Conservation (phyloP, 2,797 vertebrate genomes). For the Myripristis jacobus region DNA sequence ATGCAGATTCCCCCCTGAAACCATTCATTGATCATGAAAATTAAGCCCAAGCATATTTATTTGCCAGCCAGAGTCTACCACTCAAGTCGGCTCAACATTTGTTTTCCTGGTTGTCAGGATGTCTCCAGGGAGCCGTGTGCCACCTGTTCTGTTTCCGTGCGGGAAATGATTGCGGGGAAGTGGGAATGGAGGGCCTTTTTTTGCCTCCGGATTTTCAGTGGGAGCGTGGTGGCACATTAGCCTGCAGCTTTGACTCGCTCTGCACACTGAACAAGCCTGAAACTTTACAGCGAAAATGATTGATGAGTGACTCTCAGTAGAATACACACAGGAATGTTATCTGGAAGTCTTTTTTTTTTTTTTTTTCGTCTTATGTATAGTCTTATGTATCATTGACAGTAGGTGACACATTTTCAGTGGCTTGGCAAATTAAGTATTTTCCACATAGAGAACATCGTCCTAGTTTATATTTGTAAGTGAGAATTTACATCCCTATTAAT, state of each 20-base stretch:
- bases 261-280: slow-evolving; percentile 46
- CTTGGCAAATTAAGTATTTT: background rate
- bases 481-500: too few relatives aligned
- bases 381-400: background rate
- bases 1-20: slow-evolving; percentile 62
- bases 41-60: slow-evolving; percentile 69
- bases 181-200: slow-evolving; percentile 24
- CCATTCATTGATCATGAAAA: slow-evolving; percentile 75
- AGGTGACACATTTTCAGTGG: background rate
- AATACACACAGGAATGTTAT: slow-evolving; percentile 48
- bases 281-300: slow-evolving; percentile 59
- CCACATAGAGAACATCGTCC: background rate
- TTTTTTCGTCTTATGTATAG: too few relatives aligned
- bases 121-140: slow-evolving; percentile 67
- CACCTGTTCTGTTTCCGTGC: slow-evolving; percentile 74
- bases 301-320: slow-evolving; percentile 56
- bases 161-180: slow-evolving; percentile 58
- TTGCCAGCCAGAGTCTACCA: slow-evolving; percentile 56
- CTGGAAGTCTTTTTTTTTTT: slow-evolving; percentile 35
- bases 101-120: slow-evolving; percentile 75
- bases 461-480: too few relatives aligned
- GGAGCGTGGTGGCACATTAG: slow-evolving; percentile 54
- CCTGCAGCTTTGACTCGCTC: slow-evolving; percentile 52
- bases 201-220: slow-evolving; percentile 40
- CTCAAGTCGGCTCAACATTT: slow-evolving; percentile 72